Evolutionary conservation across 2,113 vertebrate species (phyloP).

Genomic region (Ptilonorhynchus violaceus): DNA sequence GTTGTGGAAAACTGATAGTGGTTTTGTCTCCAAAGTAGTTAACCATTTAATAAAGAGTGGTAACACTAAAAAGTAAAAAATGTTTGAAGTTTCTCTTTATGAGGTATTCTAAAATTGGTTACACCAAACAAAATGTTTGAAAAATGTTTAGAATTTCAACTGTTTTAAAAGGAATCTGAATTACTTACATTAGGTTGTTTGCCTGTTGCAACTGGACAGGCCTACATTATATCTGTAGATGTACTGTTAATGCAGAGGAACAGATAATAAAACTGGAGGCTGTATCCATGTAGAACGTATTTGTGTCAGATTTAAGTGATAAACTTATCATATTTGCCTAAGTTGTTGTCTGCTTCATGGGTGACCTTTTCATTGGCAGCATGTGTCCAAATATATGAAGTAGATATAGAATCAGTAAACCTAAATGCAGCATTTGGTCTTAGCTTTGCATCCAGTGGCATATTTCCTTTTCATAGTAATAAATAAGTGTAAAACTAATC

Average conservation of each 20-base stretch:
- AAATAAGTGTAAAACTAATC: not conserved
- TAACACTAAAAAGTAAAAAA: not conserved
- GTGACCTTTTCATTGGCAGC: not conserved
- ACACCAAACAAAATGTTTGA: not conserved
- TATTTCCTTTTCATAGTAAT: not conserved
- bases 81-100: not conserved
- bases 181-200: not conserved
- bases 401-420: not conserved
- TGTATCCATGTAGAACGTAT: not conserved
- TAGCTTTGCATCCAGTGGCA: not conserved
- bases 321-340: not conserved
- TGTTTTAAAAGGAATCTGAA: not conserved
- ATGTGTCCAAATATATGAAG: not conserved
- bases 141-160: not conserved
- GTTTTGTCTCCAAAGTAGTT: not conserved
- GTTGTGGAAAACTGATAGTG: not conserved
- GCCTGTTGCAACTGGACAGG: not conserved
- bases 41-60: not conserved
- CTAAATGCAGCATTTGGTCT: not conserved
- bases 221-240: not conserved
- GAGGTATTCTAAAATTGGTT: not conserved
- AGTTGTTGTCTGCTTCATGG: not conserved
- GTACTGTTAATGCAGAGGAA: not conserved
- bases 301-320: not conserved
- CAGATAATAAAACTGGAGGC: not conserved